Base-by-base conservation (phyloP, 2,888 invertebrate species). In the Norana najaformis region DNA sequence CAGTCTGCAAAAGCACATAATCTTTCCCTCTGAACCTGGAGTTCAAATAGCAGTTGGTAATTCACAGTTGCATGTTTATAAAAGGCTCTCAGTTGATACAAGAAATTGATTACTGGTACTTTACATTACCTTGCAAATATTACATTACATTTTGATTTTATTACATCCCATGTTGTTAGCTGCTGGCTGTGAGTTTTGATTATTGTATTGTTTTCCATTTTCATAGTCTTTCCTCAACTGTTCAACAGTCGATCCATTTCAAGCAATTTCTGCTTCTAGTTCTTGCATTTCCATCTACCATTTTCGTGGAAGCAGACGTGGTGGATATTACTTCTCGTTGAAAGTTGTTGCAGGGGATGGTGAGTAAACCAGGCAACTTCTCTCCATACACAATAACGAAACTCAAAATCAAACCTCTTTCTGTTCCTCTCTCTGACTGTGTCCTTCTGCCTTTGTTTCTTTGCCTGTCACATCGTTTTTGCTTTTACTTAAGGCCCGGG, bases 221-320 rank as follows among this genome's bases (percentile, higher is more conserved):
- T 85, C 89, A 0, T 89, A 92, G 92, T 91, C 90, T 18, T 88
- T 83, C 23, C 90, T 91, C 88, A 92, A 92, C 88, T 92, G 92
- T 88, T 89, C 89, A 37, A 89, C 82, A 34, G 39, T 47, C n/a
- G 85, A 88, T 20, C 91, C 91, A 6, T 38, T 88, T 18, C 89
- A 53, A n/a, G n/a, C 89, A 36, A 83, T 91, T 83, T 83, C 89
- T 38, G 91, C 90, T 83, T 89, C 91, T 20, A 83, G 92, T 41
- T 90, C 92, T 30, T 92, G 92, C 83, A 41, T 92, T 8, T 91
- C 92, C 13, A 89, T 92, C 83, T 92, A 92, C 88, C 92, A 92
- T 88, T 92, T 91, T 90, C 82, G 92, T 83, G 92, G 92, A n/a
- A 90, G 90, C 89, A 89, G 85, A 36, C 83, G 88, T 39, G 91